Conservation (phyloP, 2,797 vertebrate species). For the Novumbra hubbsi region DNA sequence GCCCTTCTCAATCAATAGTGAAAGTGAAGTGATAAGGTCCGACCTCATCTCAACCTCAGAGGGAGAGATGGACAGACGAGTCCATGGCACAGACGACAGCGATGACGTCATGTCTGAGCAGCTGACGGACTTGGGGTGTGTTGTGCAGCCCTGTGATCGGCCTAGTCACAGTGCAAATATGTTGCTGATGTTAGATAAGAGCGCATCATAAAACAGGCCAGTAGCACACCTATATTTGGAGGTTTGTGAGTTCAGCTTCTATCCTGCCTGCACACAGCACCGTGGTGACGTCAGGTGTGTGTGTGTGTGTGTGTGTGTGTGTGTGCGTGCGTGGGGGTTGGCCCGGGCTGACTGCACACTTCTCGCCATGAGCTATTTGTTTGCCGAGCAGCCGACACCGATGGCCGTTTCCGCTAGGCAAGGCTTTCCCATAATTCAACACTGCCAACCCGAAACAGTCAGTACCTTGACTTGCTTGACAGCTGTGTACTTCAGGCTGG, state of each 20-base stretch:
- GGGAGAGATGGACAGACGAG: conserved; percentile 9
- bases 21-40: conserved; percentile 48
- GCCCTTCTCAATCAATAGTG: conserved; percentile 29
- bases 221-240: not conserved
- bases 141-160: conserved; percentile 51
- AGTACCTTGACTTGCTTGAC: conserved; percentile 29
- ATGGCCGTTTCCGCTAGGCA: conserved; percentile 48
- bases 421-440: conserved; percentile 35
- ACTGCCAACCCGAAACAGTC: conserved; percentile 25
- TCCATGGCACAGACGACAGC: conserved; percentile 52
- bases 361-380: conserved; percentile 68
- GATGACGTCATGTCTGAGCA: conserved; percentile 59
- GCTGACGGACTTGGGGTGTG: conserved; percentile 61
- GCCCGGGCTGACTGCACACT: conserved; percentile 67
- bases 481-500: not conserved
- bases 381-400: conserved; percentile 56
- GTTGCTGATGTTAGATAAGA: conserved; percentile 52
- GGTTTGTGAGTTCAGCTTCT: conserved; percentile 1
- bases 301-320: conserved; percentile 38
- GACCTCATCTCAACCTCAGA: conserved; percentile 21
- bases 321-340: conserved; percentile 4
- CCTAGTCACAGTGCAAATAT: conserved; percentile 37
- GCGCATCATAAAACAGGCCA: not conserved
- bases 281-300: not conserved
- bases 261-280: not conserved